Base-by-base conservation (phyloP, 2,113 vertebrate genomes). In the Actinemys pallida region DNA sequence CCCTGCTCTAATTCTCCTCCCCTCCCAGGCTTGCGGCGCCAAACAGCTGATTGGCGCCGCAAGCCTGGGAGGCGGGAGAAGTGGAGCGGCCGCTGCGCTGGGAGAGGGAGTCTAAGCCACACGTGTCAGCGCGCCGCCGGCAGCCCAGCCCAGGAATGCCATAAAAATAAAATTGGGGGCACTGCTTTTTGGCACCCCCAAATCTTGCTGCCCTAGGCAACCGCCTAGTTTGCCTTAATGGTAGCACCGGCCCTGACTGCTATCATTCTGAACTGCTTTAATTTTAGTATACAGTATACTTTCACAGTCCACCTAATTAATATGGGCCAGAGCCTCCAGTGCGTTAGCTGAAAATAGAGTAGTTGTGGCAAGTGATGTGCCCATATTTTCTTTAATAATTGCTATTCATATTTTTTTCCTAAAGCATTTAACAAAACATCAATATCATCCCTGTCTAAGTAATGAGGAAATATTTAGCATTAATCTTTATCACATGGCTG, bases 401-500 rank as follows among this genome's bases (percentile, higher is more conserved):
- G 69, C 1, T 84, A 95, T 95, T 90, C 47, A 54, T 91, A 39
- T 94, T 97, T 53, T 24, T 91, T 50, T 42, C 45, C 52, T 88
- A 59, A 89, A 94, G n/a, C 90, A 54, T 35, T 95, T 92, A 39
- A 49, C 56, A 88, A 89, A 80, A 50, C 4, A 57, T 88, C 42
- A 89, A 31, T 83, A 72, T 88, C 5, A 4, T 93, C 81, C 53
- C 29, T 89, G 59, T 88, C 79, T 76, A 90, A 96, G 78, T 19
- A 83, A 75, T 81, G 49, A 89, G 57, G 65, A 97, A 95, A 94
- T 93, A 93, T 93, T 93, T 90, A 94, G 27, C 39, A 88, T 96
- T 94, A 87, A 49, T 11, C 20, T 84, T 90, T 90, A 93, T 83
- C 90, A 87, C 42, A 81, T 94, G 89, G 90, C 65, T 92, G 83